Evolutionary conservation across 35 echinoderm and acorn worm genomes (phyloP).

Genomic region (Lytechinus pictus): DNA sequence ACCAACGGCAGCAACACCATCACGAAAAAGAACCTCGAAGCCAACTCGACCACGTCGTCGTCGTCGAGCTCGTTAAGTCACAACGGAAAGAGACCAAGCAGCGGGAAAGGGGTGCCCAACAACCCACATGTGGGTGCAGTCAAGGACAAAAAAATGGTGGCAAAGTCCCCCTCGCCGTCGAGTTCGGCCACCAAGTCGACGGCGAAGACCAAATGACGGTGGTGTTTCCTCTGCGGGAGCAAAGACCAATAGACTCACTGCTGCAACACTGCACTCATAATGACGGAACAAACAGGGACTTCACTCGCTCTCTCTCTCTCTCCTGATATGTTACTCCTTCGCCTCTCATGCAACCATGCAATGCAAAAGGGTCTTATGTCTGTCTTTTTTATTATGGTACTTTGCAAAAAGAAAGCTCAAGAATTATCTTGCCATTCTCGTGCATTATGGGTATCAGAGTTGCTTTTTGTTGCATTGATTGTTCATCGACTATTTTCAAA

Average conservation of each 20-base stretch:
- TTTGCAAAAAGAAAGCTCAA: background rate
- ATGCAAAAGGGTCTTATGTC: background rate
- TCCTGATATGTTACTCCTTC: background rate
- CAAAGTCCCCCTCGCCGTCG: background rate
- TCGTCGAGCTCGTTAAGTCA: background rate
- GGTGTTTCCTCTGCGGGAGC: slow-evolving; percentile 43
- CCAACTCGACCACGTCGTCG: slow-evolving; percentile 5
- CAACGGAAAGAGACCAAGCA: slow-evolving; percentile 15
- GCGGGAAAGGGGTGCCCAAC: slow-evolving; percentile 9
- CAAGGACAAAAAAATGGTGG: background rate
- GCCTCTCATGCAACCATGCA: background rate
- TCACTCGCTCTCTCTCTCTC: background rate
- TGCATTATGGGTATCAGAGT: slow-evolving; percentile 1
- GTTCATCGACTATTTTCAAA: background rate
- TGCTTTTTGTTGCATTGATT: background rate
- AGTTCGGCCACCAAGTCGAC: slow-evolving; percentile 36
- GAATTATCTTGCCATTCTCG: background rate
- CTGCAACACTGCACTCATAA: background rate
- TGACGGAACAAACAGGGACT: background rate
- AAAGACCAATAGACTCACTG: slow-evolving; percentile 19
- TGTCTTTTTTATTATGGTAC: background rate
- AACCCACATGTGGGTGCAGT: slow-evolving; percentile 18
- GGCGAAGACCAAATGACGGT: slow-evolving; percentile 51
- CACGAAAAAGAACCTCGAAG: slow-evolving; percentile 29
- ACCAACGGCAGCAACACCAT: background rate